Conservation (phyloP, 2,888 invertebrate genomes). For the Nomada hirtipes region DNA sequence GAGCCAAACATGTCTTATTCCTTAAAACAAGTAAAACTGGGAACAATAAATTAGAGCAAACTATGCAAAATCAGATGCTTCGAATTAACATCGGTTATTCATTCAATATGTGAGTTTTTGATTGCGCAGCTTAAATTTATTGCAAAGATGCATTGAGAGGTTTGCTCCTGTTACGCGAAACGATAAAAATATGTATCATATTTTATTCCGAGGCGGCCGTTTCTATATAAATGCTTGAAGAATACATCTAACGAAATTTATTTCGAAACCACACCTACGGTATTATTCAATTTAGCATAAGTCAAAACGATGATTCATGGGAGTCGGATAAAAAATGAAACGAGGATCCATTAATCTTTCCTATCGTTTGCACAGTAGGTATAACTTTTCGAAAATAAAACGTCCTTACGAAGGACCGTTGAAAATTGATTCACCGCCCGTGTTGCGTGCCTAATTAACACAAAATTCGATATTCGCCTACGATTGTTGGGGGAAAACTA, state of each 20-base stretch:
- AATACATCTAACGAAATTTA: not conserved
- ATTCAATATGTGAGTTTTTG: too few species aligned
- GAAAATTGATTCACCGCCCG: slow-evolving; percentile 61
- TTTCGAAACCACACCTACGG: not conserved
- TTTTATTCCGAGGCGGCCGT: not conserved
- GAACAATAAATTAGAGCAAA: too few species aligned
- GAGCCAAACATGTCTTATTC: too few species aligned
- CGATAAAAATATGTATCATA: not conserved
- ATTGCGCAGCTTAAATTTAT: too few species aligned
- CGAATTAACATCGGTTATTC: too few species aligned
- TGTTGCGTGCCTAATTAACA: slow-evolving; percentile 47
- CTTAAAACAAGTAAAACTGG: too few species aligned
- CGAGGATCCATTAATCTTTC: slow-evolving; percentile 56
- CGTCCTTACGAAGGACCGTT: slow-evolving; percentile 22
- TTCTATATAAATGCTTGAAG: not conserved
- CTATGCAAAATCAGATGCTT: too few species aligned
- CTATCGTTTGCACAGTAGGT: slow-evolving; percentile 27
- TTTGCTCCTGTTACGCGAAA: too few species aligned
- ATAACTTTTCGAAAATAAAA: slow-evolving; percentile 28
- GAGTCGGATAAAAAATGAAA: slow-evolving; percentile 47
- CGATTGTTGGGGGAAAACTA: slow-evolving; percentile 25
- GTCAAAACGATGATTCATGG: slow-evolving; percentile 17
- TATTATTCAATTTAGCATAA: not conserved
- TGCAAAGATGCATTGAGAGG: too few species aligned
- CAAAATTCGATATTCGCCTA: slow-evolving; percentile 32